Evolutionary conservation across 2,797 vertebrate genomes (phyloP), one percentile per base, ranked within the genome.

Genomic region (Leuciscus waleckii): DNA sequence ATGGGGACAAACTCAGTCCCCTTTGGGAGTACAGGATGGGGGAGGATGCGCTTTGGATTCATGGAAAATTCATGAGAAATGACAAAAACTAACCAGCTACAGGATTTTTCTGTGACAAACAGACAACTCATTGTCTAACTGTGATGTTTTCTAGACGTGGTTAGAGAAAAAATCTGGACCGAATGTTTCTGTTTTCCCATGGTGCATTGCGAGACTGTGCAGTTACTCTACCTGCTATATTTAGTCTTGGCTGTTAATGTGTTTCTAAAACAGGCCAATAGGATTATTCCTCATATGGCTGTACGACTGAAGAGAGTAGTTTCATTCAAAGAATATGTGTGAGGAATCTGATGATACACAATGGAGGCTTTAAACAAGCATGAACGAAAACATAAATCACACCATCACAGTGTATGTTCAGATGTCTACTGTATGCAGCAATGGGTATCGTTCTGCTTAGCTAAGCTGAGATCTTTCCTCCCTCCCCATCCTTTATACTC

Each of bases 361-460:
- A 70, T 41, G 11, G 29, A 61, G 76, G 67, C 63, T 71, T 51
- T 41, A 5, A 77, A 79, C 26, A 0, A 65, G 61, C 14, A 7
- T 65, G 26, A 65, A 16, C 2, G 6, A 7, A 21, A 37, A 71
- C 63, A 16, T 49, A 35, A 26, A 43, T 46, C 49, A 13, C 49
- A 56, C 75, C 46, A 67, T 63, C 39, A 58, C 67, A 0, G n/a
- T 76, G 29, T 43, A 67, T 65, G 58, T 85, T 82, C 73, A 84
- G 76, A 86, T 77, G 73, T 82, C 71, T 82, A 41, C 19, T 68
- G 46, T 81, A 81, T 85, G 70, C 79, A 79, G 75, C 76, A 85
- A 70, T 41, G 82, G 87, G 84, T 89, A 85, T 82, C 85, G 89
- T 89, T 90, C 81, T 91, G 90, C 90, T 91, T 86, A 90, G 88